A percentile compares a stretch with the other conserved stretches of the same genome.
These are phyloP conservation scores for Aurelia sp. DNA, from an alignment of 30 jellyfish, hydroid and myxozoan genomes.

Conservation along the genomic window DNA sequence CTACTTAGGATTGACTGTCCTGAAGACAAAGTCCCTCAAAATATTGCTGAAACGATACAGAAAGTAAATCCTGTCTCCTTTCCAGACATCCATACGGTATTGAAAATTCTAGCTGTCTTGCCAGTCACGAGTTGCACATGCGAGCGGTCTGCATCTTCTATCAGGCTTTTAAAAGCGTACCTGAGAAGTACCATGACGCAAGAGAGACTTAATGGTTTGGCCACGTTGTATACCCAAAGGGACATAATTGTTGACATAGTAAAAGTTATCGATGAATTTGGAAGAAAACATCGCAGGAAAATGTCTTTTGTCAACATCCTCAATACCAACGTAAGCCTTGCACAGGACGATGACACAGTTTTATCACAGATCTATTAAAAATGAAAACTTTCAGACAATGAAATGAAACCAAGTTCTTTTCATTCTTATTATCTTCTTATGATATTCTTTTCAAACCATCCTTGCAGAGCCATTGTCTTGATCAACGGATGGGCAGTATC, in stretches of 20 bases:
- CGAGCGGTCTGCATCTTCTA: slow-evolving; percentile 41
- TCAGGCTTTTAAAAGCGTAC: slow-evolving; percentile 29
- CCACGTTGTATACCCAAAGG: slow-evolving; percentile 16
- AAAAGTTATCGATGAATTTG: slow-evolving; percentile 3
- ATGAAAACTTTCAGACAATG: too few species aligned
- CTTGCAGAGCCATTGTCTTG: too few species aligned
- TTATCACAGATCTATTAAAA: slow-evolving; percentile 7
- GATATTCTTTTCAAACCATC: too few species aligned
- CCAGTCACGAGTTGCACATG: slow-evolving; percentile 39
- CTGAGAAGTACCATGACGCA: slow-evolving; percentile 40
- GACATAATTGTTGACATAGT: slow-evolving; percentile 13
- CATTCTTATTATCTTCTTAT: too few species aligned
- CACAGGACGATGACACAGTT: background rate
- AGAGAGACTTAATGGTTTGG: slow-evolving; percentile 37
- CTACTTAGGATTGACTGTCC: slow-evolving; percentile 17
- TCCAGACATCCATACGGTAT: slow-evolving; percentile 24
- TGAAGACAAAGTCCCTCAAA: slow-evolving; percentile 7
- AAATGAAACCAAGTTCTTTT: too few species aligned
- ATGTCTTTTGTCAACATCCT: background rate
- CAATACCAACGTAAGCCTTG: background rate
- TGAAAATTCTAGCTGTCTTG: slow-evolving; percentile 15
- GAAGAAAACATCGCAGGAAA: slow-evolving; percentile 5
- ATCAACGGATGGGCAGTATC: too few species aligned
- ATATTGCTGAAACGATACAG: slow-evolving; percentile 1
- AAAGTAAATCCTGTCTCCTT: background rate